phyloP scores from a whole-genome alignment of 2,113 vertebrate genomes.

The Cyanoderma ruficeps region DNA sequence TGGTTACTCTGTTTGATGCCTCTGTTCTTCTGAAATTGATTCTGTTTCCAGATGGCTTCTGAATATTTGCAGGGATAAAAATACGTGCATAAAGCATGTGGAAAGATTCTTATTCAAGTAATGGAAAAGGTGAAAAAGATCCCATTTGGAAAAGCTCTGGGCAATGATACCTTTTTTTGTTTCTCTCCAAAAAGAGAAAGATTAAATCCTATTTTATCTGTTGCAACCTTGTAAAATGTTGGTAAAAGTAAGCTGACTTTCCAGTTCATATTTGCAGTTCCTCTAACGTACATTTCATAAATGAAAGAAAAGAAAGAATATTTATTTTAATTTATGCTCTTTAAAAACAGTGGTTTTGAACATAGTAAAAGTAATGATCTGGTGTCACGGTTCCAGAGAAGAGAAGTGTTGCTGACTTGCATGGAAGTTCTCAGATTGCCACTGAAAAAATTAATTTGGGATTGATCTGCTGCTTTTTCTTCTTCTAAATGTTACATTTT shows the following conservation, averaged over 20 bases:
- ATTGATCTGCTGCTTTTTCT: neutral
- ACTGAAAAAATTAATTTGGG: neutral
- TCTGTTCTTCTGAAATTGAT: neutral
- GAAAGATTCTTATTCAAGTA: neutral
- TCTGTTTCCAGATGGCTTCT: neutral
- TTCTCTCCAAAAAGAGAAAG: neutral
- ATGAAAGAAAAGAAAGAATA: neutral
- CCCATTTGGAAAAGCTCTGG: neutral
- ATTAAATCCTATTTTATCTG: neutral
- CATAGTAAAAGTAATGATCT: neutral
- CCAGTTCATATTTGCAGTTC: neutral
- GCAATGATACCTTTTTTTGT: neutral
- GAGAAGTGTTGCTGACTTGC: neutral
- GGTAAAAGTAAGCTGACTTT: neutral
- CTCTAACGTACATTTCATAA: neutral
- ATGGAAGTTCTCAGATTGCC: neutral
- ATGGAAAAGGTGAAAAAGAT: neutral
- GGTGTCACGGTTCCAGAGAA: neutral
- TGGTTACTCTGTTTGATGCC: neutral
- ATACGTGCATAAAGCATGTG: neutral
- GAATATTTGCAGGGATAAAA: neutral
- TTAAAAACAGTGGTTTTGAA: neutral
- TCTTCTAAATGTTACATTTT: neutral
- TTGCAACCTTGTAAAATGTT: neutral
- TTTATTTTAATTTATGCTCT: neutral